Conservation (phyloP, 2,797 vertebrate species). For the Delichon dasypus region DNA sequence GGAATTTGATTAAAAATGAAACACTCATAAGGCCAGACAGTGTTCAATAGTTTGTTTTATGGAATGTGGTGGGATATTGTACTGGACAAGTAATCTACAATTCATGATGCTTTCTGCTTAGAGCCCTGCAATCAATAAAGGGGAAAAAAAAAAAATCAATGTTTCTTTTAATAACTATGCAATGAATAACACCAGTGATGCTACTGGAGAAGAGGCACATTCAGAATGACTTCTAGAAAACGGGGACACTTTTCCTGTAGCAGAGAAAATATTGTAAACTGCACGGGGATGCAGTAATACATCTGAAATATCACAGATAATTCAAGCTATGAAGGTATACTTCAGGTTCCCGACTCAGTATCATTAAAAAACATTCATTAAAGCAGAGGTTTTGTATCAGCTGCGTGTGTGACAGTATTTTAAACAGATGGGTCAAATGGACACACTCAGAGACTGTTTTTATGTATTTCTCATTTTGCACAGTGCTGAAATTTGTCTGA, state of each 20-base stretch:
- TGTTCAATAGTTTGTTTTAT: slow-evolving; percentile 33
- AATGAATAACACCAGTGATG: slow-evolving; percentile 43
- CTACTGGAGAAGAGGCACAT: not conserved
- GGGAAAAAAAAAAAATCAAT: slow-evolving; percentile 43
- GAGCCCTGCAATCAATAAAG: slow-evolving; percentile 35
- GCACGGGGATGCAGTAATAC: not conserved
- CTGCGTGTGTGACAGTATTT: not conserved
- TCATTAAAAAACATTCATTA: not conserved
- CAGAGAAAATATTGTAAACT: not conserved
- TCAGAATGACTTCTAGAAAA: not conserved
- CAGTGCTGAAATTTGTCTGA: not conserved
- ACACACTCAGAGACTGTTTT: not conserved
- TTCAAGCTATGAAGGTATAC: not conserved
- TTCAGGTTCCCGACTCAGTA: not conserved
- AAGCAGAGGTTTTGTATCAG: not conserved
- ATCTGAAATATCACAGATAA: not conserved
- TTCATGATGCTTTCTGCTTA: slow-evolving; percentile 7
- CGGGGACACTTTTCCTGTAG: not conserved
- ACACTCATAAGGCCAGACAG: slow-evolving; percentile 11
- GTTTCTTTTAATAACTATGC: slow-evolving; percentile 57
- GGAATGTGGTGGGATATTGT: not conserved
- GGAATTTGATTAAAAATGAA: slow-evolving; percentile 62
- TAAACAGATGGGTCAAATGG: not conserved
- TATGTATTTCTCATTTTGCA: not conserved
- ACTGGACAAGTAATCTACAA: slow-evolving; percentile 35